Percentiles rank a stretch among this genome's conserved stretches.
These are phyloP conservation scores for Coelopa pilipes DNA, from an alignment of 2,888 invertebrate genomes.

Conservation along the genomic window DNA sequence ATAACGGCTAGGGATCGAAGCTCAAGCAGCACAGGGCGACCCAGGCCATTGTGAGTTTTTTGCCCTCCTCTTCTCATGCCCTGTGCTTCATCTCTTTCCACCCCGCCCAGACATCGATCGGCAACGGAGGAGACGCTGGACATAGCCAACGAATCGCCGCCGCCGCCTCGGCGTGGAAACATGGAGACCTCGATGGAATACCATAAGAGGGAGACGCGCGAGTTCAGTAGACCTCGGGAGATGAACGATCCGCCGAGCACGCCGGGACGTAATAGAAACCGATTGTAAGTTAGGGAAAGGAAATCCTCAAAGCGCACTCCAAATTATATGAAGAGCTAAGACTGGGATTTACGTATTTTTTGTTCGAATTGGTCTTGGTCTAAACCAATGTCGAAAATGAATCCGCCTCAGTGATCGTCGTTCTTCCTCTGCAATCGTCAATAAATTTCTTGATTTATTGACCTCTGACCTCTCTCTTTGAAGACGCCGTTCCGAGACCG, in stretches of 20 bases:
- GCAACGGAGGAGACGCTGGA: slow-evolving; percentile 61
- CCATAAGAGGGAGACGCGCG: slow-evolving; percentile 40
- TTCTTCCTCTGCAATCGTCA: too few relatives aligned
- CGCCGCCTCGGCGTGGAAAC: slow-evolving; percentile 40
- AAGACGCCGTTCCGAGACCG: slow-evolving; percentile 53
- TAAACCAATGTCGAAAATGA: neutral
- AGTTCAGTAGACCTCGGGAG: slow-evolving; percentile 29
- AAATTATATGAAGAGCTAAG: neutral
- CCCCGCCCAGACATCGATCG: slow-evolving; percentile 51
- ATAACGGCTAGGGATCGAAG: slow-evolving; percentile 52
- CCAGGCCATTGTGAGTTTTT: slow-evolving; percentile 53
- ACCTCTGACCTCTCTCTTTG: slow-evolving; percentile 25
- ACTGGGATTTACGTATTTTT: neutral
- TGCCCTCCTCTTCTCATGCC: neutral
- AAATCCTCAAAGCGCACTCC: slow-evolving; percentile 19
- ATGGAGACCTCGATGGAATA: neutral
- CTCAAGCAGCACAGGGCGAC: slow-evolving; percentile 51
- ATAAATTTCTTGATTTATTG: neutral
- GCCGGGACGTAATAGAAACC: slow-evolving; percentile 54
- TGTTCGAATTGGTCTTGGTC: neutral
- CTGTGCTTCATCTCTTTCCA: neutral
- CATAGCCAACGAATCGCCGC: slow-evolving; percentile 52
- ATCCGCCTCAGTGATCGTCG: neutral
- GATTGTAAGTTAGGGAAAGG: slow-evolving; percentile 51
- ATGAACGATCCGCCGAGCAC: slow-evolving; percentile 44